A percentile compares a stretch with the other conserved stretches of the same genome.
phyloP scores from a whole-genome alignment of 1,140 invertebrate species.

The Ruditapes philippinarum region DNA sequence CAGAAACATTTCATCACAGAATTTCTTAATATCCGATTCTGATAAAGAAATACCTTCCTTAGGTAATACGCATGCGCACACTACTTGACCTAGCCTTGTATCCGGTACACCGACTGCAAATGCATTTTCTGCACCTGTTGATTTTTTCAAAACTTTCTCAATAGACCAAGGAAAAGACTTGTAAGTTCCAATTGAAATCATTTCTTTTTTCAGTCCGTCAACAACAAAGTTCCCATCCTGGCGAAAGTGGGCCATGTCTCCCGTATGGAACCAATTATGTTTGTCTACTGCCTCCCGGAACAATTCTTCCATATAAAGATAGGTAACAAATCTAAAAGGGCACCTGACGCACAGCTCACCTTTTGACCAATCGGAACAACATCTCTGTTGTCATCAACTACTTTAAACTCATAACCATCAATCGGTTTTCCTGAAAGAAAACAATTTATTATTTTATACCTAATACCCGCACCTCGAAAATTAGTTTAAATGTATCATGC shows the following conservation, averaged over 20 bases:
- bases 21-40: conserved; percentile 6
- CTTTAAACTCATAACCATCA: conserved; percentile 63
- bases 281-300: conserved; percentile 42
- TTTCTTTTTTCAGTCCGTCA: conserved; percentile 39
- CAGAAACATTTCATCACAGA: conserved; percentile 42
- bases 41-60: background rate
- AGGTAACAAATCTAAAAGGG: background rate
- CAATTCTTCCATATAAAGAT: background rate
- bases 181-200: conserved; percentile 31
- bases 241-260: conserved; percentile 54
- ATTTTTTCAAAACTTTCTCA: conserved; percentile 17
- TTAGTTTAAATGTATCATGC: too few relatives aligned
- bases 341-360: conserved; percentile 60
- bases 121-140: conserved; percentile 12
- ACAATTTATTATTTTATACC: too few relatives aligned
- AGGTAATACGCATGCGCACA: conserved; percentile 53
- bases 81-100: conserved; percentile 22
- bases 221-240: conserved; percentile 26
- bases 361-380: conserved; percentile 32
- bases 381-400: conserved; percentile 41
- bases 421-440: conserved; percentile 53
- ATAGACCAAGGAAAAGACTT: conserved; percentile 62
- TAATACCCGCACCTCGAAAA: too few relatives aligned
- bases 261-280: conserved; percentile 61
- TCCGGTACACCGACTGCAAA: conserved; percentile 65